phyloP scores from a whole-genome alignment of 1,140 invertebrate genomes.

The Akabosia matsudoensis region DNA sequence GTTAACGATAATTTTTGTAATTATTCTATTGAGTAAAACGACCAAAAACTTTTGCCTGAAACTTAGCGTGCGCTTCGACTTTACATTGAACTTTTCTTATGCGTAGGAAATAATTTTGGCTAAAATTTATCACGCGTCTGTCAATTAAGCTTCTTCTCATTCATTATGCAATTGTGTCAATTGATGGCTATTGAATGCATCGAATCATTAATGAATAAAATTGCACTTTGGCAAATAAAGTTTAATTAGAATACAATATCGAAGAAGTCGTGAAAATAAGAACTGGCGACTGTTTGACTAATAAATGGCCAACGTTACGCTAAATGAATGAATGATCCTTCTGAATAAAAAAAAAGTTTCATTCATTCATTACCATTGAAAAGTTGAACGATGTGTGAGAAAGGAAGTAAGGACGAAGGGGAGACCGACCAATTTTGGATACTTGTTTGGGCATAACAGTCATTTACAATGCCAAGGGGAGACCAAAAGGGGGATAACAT shows the following conservation, averaged over 20 bases:
- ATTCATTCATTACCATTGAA: no score
- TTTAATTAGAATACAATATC: constrained; percentile 21
- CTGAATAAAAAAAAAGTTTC: no score
- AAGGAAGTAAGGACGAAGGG: not conserved
- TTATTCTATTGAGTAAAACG: not conserved
- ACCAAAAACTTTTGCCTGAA: not conserved
- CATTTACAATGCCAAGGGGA: not conserved
- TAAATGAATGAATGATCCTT: no score
- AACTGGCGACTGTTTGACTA: no score
- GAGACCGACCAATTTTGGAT: not conserved
- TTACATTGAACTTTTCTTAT: not conserved
- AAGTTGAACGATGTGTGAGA: no score
- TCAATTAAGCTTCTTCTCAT: not conserved
- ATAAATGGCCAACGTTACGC: no score
- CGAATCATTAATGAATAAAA: constrained; percentile 5
- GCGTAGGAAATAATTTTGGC: not conserved
- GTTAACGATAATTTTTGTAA: not conserved
- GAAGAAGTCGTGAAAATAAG: no score
- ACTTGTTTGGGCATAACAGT: not conserved
- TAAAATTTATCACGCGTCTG: not conserved
- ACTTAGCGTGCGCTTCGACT: not conserved
- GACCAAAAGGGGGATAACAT: no score
- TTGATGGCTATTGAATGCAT: not conserved
- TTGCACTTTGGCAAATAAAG: no score
- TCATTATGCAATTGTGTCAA: constrained; percentile 13